Conservation (phyloP, 2,888 invertebrate genomes). For the Heliconius ethilla region DNA sequence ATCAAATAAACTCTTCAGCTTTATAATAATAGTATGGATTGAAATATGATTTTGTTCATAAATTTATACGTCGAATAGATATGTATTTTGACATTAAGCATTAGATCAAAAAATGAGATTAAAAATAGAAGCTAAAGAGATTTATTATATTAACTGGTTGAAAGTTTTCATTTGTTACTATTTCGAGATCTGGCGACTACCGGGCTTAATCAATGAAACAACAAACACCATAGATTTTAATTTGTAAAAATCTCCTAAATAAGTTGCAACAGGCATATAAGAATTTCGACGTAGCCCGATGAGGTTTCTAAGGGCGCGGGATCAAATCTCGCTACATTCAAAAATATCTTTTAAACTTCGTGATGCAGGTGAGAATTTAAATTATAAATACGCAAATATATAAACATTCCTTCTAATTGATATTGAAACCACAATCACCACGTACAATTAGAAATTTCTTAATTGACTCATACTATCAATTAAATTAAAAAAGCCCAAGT, state of each 20-base stretch:
- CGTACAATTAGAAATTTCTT: neutral
- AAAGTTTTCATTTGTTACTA: constrained; percentile 59
- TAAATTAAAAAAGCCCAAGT: constrained; percentile 27
- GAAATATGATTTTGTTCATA: neutral
- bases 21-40: neutral
- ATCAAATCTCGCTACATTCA: too few species aligned
- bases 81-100: neutral
- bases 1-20: neutral
- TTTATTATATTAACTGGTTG: constrained; percentile 27
- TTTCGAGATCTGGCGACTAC: constrained; percentile 57
- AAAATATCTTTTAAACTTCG: too few species aligned
- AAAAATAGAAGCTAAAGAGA: constrained; percentile 8
- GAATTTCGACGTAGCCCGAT: too few species aligned
- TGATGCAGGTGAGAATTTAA: neutral
- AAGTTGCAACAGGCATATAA: too few species aligned
- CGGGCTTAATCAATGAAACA: constrained; percentile 7
- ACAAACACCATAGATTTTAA: neutral
- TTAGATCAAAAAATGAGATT: constrained; percentile 7
- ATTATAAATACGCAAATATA: neutral
- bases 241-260: too few species aligned
- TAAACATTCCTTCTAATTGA: neutral
- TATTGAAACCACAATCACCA: neutral
- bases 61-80: neutral
- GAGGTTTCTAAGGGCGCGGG: too few species aligned
- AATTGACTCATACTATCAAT: neutral